Base-by-base conservation (phyloP, 2,113 vertebrate species). In the Lagopus leucura region DNA sequence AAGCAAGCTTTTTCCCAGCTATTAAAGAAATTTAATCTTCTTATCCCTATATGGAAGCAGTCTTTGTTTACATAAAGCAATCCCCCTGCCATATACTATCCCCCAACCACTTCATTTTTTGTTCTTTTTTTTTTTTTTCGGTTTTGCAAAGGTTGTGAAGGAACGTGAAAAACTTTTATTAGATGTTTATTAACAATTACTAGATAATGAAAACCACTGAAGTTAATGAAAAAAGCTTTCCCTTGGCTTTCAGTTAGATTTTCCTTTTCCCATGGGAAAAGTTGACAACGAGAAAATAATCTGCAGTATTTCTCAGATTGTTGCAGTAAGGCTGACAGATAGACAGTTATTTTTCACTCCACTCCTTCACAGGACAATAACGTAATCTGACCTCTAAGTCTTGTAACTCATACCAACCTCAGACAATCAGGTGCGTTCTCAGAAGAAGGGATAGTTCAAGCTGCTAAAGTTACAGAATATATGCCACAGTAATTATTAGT, bases 1-100 rank as follows among this genome's bases (percentile, higher is more conserved):
- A 90, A 96, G 93, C 47, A 65, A 92, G 94, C 81, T 48, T 92
- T 95, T 92, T 89, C 86, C 86, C 70, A 90, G 92, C 94, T 92
- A 93, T 93, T 96, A 95, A 86, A 96, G 93, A 96, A 95, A 96
- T 94, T 89, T 94, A 96, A 96, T 96, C 96, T 96, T 90, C 96
- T 96, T 96, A 96, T 76, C 96, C 95, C 48, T 95, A 94, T 94
- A 94, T 90, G 89, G 95, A 84, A 93, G 61, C 65, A 90, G 92
- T 79, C 92, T 94, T 95, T 95, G 70, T 93, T 95, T 90, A 89
- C 73, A 81, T 57, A 43, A 58, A 84, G 27, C 61, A 83, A n/a
- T 63, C 34, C 66, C 54, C 42, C 71, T 71, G 28, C 40, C 71
- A 70, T 0, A 6, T 89, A 36, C 66, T 72, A 61, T 61, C 57